Evolutionary conservation across 2,113 vertebrate genomes (phyloP), one percentile per base, ranked within the genome.

Genomic region (Corythornis vintsioides): DNA sequence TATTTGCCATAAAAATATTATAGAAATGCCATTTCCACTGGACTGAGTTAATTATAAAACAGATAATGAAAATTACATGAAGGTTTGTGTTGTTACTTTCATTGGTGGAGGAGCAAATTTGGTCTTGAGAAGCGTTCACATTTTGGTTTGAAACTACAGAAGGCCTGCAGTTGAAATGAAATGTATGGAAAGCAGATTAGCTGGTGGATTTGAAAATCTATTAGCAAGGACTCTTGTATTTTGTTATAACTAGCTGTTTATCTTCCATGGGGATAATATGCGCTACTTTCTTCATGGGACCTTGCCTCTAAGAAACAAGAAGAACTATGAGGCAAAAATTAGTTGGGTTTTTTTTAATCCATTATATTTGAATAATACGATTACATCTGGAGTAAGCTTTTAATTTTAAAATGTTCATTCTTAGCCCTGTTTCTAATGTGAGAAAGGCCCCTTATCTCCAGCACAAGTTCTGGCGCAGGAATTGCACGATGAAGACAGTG

Each of bases 141-240:
- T 75, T 94, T 48, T 91, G 31, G 8, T 77, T 86, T 64, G 83
- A 91, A 91, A 83, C 40, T 91, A 11, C 15, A 66, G 31, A 77
- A 88, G 61, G 45, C 11, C 45, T 17, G 2, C 7, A 40, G 29
- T 60, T 81, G 47, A 63, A 65, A 71, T 38, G 31, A 57, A 28
- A 43, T 19, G 21, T 65, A 29, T 77, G 64, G 28, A 63, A 86
- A 91, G 52, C 65, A 89, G 67, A 40, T 21, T 53, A 26, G 40
- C 53, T 82, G 57, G 28, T 75, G 26, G 35, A 40, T 82, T 69
- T 89, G 63, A 81, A 84, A 69, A 61, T 53, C 17, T 50, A 4
- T 55, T 84, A 47, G 48, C 24, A 45, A 29, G 8, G 33, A 40
- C 12, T 70, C 61, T 29, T 59, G 16, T 52, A 9, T 73, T 19